Conservation (phyloP, 2,113 vertebrate genomes). For the Paradoxurus hermaphroditus region DNA sequence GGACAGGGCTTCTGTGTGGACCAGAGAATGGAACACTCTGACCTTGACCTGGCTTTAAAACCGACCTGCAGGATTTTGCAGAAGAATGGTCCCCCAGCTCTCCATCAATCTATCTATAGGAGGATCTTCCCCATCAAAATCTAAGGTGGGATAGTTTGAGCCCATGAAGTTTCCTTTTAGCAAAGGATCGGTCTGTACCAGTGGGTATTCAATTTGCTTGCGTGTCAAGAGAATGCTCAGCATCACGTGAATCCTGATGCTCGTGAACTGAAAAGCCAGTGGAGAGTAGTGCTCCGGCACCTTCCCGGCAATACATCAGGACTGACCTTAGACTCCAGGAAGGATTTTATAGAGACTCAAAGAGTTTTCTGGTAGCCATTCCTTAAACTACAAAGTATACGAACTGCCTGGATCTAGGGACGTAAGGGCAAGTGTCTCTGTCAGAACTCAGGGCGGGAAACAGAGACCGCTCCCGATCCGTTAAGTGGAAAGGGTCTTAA, state of each 20-base stretch:
- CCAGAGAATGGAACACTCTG: background rate
- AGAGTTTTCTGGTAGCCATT: background rate
- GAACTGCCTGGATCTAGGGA: background rate
- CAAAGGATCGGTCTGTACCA: background rate
- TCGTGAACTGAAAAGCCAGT: background rate
- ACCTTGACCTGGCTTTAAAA: background rate
- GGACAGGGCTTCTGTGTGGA: background rate
- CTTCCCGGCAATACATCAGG: fast-evolving
- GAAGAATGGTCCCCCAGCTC: background rate
- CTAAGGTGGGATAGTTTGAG: background rate
- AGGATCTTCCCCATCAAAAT: background rate
- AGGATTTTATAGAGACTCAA: background rate
- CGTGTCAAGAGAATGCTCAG: background rate
- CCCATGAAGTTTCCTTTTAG: background rate
- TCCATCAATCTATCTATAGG: background rate
- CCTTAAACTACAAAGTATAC: background rate
- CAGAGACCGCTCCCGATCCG: background rate
- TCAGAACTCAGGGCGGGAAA: background rate
- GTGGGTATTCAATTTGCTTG: background rate
- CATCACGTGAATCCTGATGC: background rate
- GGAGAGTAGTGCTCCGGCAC: fast-evolving
- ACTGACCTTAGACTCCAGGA: background rate
- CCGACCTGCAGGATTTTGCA: background rate
- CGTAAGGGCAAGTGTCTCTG: background rate
- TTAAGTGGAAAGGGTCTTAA: background rate